Evolutionary conservation across 64 coral and sea anemone species (phyloP), one percentile per base, ranked within the genome.

Genomic region (Actinia tenebrosa): DNA sequence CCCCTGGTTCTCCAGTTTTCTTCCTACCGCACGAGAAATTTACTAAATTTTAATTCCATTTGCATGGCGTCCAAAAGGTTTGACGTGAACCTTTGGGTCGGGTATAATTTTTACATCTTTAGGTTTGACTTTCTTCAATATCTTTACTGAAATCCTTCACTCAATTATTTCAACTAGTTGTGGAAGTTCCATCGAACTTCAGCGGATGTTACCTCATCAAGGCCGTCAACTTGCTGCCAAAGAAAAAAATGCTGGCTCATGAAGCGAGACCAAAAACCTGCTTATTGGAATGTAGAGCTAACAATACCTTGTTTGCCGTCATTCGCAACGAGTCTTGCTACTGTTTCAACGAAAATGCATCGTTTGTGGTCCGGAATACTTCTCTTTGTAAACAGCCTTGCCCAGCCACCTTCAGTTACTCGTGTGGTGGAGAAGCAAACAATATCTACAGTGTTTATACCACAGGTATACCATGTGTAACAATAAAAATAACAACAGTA

Each of bases 391-490:
- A 66, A 7, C 23, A 25, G 25, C 7, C 83, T 13, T 85, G 83
- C 22, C 56, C 52, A 37, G 83, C 52, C 14, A 85, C 54, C 3
- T 61, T 25, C 60, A 85, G 45, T 18, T 85, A 61, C 26, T 60
- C 44, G 0, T 91, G 90, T 87, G 90, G 90, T 16, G 90, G 84
- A 23, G 43, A 56, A 26, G 7, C 1, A 3, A 10, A 20, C 22
- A 19, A 72, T 37, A 25, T 47, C 30, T 89, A 54, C 11, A 91
- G 90, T 56, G 50, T 55, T 55, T 87, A 91, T 30, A 69, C 11
- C 45, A 87, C 90, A 91, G 90, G 90, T 91, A 46, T 81, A 45
- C 58, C 20, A 44, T 30, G 22, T 37, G 30, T 37, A 1, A 37
- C 30, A 1, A 37, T 37, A 37, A 37, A 37, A 37, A 37, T 37